Percentiles rank a stretch among this genome's conserved stretches.
Evolutionary conservation across 2,113 vertebrate genomes (phyloP).

Genomic region (Larimichthys crocea): DNA sequence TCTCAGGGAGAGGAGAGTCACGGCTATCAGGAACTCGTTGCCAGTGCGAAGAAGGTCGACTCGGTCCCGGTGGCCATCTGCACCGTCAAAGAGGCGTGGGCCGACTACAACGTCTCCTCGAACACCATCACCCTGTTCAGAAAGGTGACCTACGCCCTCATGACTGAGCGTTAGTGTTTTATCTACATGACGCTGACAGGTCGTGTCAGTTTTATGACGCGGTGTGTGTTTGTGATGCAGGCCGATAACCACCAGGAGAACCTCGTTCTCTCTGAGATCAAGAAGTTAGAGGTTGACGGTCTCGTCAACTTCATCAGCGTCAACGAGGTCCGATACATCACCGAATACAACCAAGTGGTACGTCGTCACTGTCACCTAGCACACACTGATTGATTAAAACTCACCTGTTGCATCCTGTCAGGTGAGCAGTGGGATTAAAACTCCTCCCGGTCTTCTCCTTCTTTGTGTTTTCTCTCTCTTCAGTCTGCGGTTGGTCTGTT

Average conservation of each 20-base stretch:
- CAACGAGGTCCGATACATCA: conserved; percentile 89
- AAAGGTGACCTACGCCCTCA: conserved; percentile 78
- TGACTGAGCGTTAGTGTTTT: neutral
- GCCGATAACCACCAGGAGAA: conserved; percentile 87
- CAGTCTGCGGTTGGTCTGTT: conserved; percentile 91
- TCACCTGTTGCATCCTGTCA: neutral
- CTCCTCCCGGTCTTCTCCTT: neutral
- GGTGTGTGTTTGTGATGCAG: conserved; percentile 77
- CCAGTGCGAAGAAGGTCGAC: conserved; percentile 71
- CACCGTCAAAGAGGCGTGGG: conserved; percentile 82
- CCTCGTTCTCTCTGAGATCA: conserved; percentile 74
- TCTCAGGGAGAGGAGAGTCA: conserved; percentile 84
- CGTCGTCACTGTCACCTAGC: neutral
- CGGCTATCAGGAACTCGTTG: conserved; percentile 80
- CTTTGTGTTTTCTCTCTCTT: neutral
- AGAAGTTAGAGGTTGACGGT: conserved; percentile 82
- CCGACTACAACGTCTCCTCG: conserved; percentile 80
- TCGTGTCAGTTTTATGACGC: neutral
- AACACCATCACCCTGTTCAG: conserved; percentile 89
- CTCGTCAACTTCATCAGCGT: conserved; percentile 86
- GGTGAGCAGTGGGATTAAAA: neutral
- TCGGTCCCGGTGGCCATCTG: conserved; percentile 87
- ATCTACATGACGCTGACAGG: neutral
- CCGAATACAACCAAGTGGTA: conserved; percentile 92
- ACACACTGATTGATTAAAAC: neutral